A percentile compares a stretch with the other conserved stretches of the same genome.
These are phyloP conservation scores for Datnioides undecimradiatus DNA, from an alignment of 2,113 vertebrate genomes.

Conservation along the genomic window DNA sequence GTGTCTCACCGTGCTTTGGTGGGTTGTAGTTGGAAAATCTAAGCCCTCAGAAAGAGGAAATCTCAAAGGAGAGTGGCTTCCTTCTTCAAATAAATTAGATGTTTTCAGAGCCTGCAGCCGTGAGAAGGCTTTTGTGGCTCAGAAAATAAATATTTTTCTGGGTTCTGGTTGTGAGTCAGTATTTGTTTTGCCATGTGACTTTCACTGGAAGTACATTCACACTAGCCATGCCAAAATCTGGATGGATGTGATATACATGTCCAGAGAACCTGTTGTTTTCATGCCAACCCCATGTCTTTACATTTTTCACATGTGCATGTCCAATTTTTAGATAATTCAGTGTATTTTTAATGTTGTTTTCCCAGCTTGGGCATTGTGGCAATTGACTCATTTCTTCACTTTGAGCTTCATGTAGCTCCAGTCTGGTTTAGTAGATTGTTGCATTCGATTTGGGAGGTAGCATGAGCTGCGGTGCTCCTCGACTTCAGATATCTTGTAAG, in stretches of 20 bases:
- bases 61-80: constrained; percentile 59
- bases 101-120: constrained; percentile 62
- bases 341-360: not conserved
- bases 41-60: constrained; percentile 44
- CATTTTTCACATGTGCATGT: not conserved
- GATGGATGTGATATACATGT: constrained; percentile 27
- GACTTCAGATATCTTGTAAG: not conserved
- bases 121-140: constrained; percentile 67
- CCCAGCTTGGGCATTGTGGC: not conserved
- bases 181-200: constrained; percentile 57
- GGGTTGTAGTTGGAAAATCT: constrained; percentile 36
- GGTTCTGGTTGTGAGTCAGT: constrained; percentile 50
- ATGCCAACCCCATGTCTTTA: not conserved
- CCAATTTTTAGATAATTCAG: not conserved
- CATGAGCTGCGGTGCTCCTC: not conserved
- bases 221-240: constrained; percentile 33
- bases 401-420: not conserved
- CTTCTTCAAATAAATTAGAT: constrained; percentile 66
- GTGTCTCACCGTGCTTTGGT: constrained; percentile 15
- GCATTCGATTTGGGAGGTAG: not conserved
- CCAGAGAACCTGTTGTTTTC: constrained; percentile 39
- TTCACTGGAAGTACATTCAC: constrained; percentile 50
- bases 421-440: not conserved
- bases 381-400: not conserved
- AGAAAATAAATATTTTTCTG: constrained; percentile 68